Conservation (phyloP, 1,140 invertebrate genomes). For the Drosophila ficusphila region DNA sequence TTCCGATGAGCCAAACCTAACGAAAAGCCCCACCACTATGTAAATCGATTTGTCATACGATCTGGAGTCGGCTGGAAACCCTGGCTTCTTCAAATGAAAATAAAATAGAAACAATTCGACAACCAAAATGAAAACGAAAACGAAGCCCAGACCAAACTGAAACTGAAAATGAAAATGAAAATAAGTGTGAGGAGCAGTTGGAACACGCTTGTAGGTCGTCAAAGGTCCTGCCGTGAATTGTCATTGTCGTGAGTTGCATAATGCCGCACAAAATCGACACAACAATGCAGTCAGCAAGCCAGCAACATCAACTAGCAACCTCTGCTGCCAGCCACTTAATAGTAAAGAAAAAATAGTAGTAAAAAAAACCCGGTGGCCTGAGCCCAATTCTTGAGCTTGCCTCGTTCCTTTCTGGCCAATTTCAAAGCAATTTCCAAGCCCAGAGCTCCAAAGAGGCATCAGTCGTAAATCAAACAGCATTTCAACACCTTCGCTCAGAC, state of each 20-base stretch:
- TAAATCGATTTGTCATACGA: slow-evolving; percentile 82
- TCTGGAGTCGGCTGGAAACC: slow-evolving; percentile 17
- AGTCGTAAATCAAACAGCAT: slow-evolving; percentile 80
- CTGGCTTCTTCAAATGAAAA: slow-evolving; percentile 24
- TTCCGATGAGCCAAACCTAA: slow-evolving; percentile 62
- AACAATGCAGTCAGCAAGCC: slow-evolving; percentile 46
- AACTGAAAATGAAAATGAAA: slow-evolving; percentile 37
- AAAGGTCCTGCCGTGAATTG: slow-evolving; percentile 84
- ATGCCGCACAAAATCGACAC: slow-evolving; percentile 80
- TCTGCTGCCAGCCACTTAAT: slow-evolving; percentile 33
- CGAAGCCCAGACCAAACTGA: slow-evolving; percentile 4
- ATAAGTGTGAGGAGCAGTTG: slow-evolving; percentile 61
- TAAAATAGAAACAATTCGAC: slow-evolving; percentile 11
- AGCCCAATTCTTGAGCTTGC: slow-evolving; percentile 68
- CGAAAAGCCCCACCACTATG: slow-evolving; percentile 62
- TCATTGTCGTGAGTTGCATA: slow-evolving; percentile 84
- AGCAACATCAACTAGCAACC: slow-evolving; percentile 21
- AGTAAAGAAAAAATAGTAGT: background rate
- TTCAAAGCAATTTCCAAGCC: slow-evolving; percentile 72
- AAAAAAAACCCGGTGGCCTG: slow-evolving; percentile 29
- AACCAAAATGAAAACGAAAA: slow-evolving; percentile 33
- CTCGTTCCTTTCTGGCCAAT: slow-evolving; percentile 71
- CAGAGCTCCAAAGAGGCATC: slow-evolving; percentile 46
- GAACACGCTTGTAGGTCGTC: slow-evolving; percentile 82
- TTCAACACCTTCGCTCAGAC: slow-evolving; percentile 81